Percentiles rank a stretch among this genome's conserved stretches.
phyloP scores from a whole-genome alignment of 2,888 invertebrate species.

The Drosophila ezoana region DNA sequence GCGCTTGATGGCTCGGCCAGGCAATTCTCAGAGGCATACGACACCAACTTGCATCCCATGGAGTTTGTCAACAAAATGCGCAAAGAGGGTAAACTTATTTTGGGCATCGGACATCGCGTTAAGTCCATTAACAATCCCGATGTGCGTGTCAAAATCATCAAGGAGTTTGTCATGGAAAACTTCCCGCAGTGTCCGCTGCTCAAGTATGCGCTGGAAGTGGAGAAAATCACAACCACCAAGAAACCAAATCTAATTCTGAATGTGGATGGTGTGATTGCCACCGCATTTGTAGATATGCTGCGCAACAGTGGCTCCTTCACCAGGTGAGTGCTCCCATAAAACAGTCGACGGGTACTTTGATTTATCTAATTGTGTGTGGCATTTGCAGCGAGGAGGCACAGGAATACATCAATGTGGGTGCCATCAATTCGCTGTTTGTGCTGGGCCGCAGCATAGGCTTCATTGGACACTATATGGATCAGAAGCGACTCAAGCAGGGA shows the following conservation, averaged over 20 bases:
- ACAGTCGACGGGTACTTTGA: too few relatives aligned
- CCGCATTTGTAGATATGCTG: conserved; percentile 98
- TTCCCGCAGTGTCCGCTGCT: conserved; percentile 98
- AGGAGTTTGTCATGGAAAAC: conserved; percentile 96
- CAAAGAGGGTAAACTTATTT: conserved; percentile 98
- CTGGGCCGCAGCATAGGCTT: conserved; percentile 99
- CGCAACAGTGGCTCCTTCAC: conserved; percentile 97
- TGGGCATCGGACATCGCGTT: conserved; percentile 98
- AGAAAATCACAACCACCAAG: conserved; percentile 99
- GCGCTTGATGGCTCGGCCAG: conserved; percentile 99
- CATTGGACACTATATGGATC: conserved; percentile 99
- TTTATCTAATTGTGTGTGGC: neutral
- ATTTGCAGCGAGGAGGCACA: conserved; percentile 94
- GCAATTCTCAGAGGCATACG: conserved; percentile 98
- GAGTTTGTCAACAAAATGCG: conserved; percentile 99
- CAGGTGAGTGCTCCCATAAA: conserved; percentile 86
- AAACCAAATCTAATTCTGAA: conserved; percentile 99
- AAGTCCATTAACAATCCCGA: conserved; percentile 99
- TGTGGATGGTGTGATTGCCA: conserved; percentile 99
- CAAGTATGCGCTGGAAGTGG: conserved; percentile 98
- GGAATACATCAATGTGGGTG: conserved; percentile 98
- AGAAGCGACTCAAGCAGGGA: conserved; percentile 99
- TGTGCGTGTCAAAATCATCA: conserved; percentile 98
- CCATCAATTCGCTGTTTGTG: conserved; percentile 99
- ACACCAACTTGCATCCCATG: conserved; percentile 96